Evolutionary conservation across 2,113 vertebrate genomes (phyloP), one percentile per base, ranked within the genome.

Genomic region (Cebus imitator): DNA sequence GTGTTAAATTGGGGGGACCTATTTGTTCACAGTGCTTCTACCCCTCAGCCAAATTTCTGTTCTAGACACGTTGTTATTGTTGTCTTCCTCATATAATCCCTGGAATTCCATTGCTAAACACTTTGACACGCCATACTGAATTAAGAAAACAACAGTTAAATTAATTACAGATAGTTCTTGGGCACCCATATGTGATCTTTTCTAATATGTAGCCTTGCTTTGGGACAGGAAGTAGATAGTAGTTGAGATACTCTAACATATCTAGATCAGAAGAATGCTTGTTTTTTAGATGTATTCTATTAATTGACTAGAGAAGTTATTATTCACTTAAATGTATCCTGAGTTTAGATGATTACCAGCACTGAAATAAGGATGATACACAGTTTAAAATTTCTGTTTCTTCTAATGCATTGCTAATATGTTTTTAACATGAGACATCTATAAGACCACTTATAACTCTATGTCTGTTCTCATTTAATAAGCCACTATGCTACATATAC

Each of bases 281-380:
- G 5, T 58, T n/a, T 52, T 37, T n/a, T 25, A 81, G 20, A 79
- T 3, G 6, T 30, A 55, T 84, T 40, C 40, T 68, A 7, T 72
- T 88, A 82, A 4, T 17, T 81, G 9, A 52, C 1, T 30, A n/a
- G 6, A 5, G 58, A 45, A 43, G 6, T 40, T 72, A 40, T 35
- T 75, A 93, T 27, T 72, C 57, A 66, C n/a, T 93, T 89, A 90
- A 80, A 85, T 61, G 20, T 10, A 81, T 35, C 83, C 66, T 48
- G 8, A 43, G 21, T 73, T 86, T 90, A 61, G 45, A n/a, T 35
- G 27, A 83, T 48, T 95, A 70, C 30, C 55, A 95, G 21, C 35
- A 23, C 7, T 68, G 23, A 40, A 78, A 70, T 66, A 11, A 10
- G 78, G 9, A 64, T 2, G 9, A 27, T 75, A 20, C 80, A 16